Base-by-base conservation (phyloP, 2,888 invertebrate genomes). In the Ernsta delagoae region DNA sequence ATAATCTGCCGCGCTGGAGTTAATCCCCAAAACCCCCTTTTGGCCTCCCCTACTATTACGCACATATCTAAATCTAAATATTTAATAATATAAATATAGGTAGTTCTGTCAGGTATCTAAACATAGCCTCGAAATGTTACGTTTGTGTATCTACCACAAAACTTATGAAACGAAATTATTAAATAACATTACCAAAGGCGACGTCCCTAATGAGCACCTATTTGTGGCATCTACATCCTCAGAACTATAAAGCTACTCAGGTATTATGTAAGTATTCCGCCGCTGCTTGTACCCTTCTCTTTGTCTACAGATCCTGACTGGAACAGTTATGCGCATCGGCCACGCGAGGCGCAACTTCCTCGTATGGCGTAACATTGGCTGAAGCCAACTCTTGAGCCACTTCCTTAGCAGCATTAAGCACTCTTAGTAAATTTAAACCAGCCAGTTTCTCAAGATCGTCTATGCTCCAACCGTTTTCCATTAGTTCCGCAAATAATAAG, bases 391-490 rank as follows among this genome's bases (percentile, higher is more conserved):
- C 96, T 71, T 96, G 95, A 36, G 97, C 94, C n/a, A 97, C 94
- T 78, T 94, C 94, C 83, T 97, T 97, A 0, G 96, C 97, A 43
- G 95, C 95, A 68, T 91, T 90, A 82, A 96, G 90, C 36, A 97
- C 97, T 53, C 97, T 94, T 65, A 97, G 87, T 74, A 97, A 95
- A 84, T 97, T 97, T 67, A 96, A 91, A 0, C 97, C 97, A 0
- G 97, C 97, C 74, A 97, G 86, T 82, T 97, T 97, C 70, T 96
- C 96, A 71, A 97, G 90, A 78, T 97, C 97, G 62, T 96, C 96
- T 76, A 96, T 95, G 63, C 95, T 95, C 97, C 97, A 97, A n/a
- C 96, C 96, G 36, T 96, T 96, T 62, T 95, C 96, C 81, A 97
- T 95, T 39, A 97, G 89, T 83, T 97, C 96, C 5, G 96, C 97